phyloP scores from a whole-genome alignment of 2,888 invertebrate genomes.

The Drosophila bunnanda region DNA sequence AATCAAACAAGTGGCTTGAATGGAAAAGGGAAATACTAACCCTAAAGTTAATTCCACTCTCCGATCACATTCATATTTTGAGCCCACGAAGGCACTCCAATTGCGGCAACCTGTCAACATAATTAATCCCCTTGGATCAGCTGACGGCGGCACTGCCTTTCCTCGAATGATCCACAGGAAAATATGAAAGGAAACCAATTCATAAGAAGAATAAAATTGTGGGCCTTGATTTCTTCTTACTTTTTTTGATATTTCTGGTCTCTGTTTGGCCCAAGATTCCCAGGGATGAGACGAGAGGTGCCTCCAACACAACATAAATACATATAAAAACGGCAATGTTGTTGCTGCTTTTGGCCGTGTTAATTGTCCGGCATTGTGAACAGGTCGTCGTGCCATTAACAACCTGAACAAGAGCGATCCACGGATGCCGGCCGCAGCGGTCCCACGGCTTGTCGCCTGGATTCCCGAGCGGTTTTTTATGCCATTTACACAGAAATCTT shows the following conservation, averaged over 20 bases:
- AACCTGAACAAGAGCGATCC: slow-evolving; percentile 42
- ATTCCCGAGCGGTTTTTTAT: slow-evolving; percentile 60
- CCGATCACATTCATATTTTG: slow-evolving; percentile 41
- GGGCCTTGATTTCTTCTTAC: slow-evolving; percentile 47
- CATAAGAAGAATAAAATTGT: slow-evolving; percentile 62
- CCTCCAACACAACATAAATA: slow-evolving; percentile 32
- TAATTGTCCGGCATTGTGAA: slow-evolving; percentile 63
- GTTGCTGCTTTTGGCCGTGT: slow-evolving; percentile 65
- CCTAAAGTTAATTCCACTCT: slow-evolving; percentile 52
- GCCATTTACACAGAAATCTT: slow-evolving; percentile 79
- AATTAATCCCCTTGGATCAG: slow-evolving; percentile 74
- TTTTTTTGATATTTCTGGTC: slow-evolving; percentile 9
- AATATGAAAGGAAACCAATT: slow-evolving; percentile 60
- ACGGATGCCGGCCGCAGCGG: slow-evolving; percentile 46
- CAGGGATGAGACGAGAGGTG: slow-evolving; percentile 58
- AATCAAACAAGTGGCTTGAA: slow-evolving; percentile 3
- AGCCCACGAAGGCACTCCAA: slow-evolving; percentile 49
- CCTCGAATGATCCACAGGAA: slow-evolving; percentile 46
- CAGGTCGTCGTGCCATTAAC: slow-evolving; percentile 65
- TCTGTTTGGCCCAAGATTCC: slow-evolving; percentile 67
- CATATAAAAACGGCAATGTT: background rate
- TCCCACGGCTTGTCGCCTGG: slow-evolving; percentile 70
- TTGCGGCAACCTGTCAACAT: slow-evolving; percentile 73
- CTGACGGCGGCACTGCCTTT: slow-evolving; percentile 58
- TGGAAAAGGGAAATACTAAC: slow-evolving; percentile 28